phyloP scores from a whole-genome alignment of 2,113 vertebrate genomes.

The Oenanthe melanoleuca region DNA sequence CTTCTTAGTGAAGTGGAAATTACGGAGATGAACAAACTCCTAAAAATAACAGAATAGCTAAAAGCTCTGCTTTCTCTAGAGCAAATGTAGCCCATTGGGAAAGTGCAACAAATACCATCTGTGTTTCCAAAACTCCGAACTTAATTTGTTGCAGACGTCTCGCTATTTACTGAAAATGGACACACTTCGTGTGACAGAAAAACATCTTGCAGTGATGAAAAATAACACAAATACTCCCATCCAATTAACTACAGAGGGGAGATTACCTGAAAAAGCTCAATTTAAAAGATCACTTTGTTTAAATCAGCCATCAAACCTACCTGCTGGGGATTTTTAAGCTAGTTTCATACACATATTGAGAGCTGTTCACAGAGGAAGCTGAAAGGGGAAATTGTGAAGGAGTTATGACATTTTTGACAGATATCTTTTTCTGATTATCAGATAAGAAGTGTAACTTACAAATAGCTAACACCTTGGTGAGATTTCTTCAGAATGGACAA shows the following conservation, averaged over 20 bases:
- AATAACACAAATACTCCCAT: not conserved
- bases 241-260: not conserved
- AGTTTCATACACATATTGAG: not conserved
- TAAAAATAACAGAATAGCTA: conserved; percentile 36
- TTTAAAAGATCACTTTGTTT: not conserved
- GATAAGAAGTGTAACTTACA: not conserved
- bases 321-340: rapidly evolving
- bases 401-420: not conserved
- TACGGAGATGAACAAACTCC: not conserved
- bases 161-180: conserved; percentile 48
- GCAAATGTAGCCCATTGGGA: conserved; percentile 24
- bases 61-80: not conserved
- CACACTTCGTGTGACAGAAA: conserved; percentile 47
- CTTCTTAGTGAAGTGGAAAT: not conserved
- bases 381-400: not conserved
- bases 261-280: not conserved
- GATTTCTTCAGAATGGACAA: not conserved
- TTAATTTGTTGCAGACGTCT: conserved; percentile 43
- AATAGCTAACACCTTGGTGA: not conserved
- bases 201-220: conserved; percentile 32
- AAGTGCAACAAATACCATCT: conserved; percentile 60
- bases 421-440: not conserved
- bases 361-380: not conserved
- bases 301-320: not conserved
- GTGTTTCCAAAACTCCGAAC: conserved; percentile 19